Base-by-base conservation (phyloP, 2,888 invertebrate species). In the Pyralis farinalis region DNA sequence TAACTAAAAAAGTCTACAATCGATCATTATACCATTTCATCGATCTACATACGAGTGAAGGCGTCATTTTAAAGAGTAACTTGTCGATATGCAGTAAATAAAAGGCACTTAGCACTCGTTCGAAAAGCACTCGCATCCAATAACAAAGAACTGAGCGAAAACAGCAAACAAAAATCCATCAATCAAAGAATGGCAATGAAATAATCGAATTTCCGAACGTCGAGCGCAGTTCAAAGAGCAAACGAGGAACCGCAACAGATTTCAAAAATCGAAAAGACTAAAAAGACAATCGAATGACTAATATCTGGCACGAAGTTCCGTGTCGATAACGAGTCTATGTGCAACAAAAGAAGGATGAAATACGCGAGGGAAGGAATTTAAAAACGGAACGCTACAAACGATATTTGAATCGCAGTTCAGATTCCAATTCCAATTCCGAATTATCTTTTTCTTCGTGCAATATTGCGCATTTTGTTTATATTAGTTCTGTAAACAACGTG, bases 101-200 rank as follows among this genome's bases (percentile, higher is more conserved):
- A 76, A 71, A 69, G 62, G 68, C 77, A 75, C 75, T 82, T 77
- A 78, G 63, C 64, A 55, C 67, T 59, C 66, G 67, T 67, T 70
- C 65, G 58, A 60, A 74, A 75, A 72, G 74, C 75, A 65, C 69
- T 64, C 68, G 50, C 56, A 53, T 46, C 43, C 53, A 54, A 70
- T 65, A 74, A 70, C 71, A 70, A 65, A 66, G 68, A 67, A 65
- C 65, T 57, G 2, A 12, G 30, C 22, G 27, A 38, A 32, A 58
- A 66, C 69, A 74, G 77, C 71, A 62, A 71, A 74, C 66, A 63
- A 71, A 70, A 74, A 78, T 71, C 70, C 81, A 81, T 84, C 86
- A 86, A 88, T 87, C 87, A 85, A 82, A 87, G 85, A 77, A 80
- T 74, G 74, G 75, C 71, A 76, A 79, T 76, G 79, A 73, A 76